Conservation (phyloP, 1,140 invertebrate species). For the Lucilia sericata region DNA sequence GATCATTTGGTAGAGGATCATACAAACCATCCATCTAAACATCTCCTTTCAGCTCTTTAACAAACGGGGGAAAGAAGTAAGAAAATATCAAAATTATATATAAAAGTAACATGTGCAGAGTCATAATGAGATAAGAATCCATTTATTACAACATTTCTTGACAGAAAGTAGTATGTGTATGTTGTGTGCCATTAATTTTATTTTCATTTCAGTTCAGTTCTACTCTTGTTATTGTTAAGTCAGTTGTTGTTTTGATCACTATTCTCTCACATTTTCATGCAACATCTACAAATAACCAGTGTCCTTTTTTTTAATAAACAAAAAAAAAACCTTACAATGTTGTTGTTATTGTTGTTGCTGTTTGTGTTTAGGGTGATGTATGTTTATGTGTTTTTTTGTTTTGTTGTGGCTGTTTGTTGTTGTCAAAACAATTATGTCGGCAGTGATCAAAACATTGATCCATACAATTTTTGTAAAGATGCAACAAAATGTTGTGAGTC, state of each 20-base stretch:
- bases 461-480: background rate
- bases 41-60: background rate
- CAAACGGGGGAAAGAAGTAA: background rate
- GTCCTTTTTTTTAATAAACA: background rate
- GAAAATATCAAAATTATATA: background rate
- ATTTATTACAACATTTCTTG: slow-evolving; percentile 20
- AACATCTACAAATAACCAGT: background rate
- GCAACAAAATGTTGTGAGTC: background rate
- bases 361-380: slow-evolving; percentile 24
- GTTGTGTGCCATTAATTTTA: background rate
- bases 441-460: slow-evolving; percentile 37
- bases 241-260: slow-evolving; percentile 6
- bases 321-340: background rate
- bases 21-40: background rate
- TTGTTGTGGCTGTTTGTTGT: slow-evolving; percentile 30
- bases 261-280: slow-evolving; percentile 1
- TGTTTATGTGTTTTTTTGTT: background rate
- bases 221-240: background rate
- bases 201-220: background rate
- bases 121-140: slow-evolving; percentile 20
- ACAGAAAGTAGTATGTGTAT: background rate
- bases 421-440: slow-evolving; percentile 44
- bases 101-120: slow-evolving; percentile 3
- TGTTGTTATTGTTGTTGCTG: background rate
- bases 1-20: background rate